Evolutionary conservation across 2,888 invertebrate species (phyloP).

Genomic region (Sericinus montela): DNA sequence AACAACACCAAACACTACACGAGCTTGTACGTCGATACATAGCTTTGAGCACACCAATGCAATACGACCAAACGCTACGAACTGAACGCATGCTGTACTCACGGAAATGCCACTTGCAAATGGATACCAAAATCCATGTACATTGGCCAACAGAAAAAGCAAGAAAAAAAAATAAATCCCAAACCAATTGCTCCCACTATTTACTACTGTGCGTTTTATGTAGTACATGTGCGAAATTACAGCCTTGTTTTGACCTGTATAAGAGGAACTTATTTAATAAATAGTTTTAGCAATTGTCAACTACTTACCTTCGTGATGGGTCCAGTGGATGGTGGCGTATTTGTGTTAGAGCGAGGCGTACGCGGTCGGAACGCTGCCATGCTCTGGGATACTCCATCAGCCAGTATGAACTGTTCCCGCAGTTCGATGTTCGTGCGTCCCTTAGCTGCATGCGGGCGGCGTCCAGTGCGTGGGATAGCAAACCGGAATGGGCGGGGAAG

Average conservation of each 20-base stretch:
- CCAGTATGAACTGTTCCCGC: constrained; percentile 99
- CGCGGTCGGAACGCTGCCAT: constrained; percentile 99
- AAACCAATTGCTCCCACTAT: constrained; percentile 75
- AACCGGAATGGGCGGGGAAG: constrained; percentile 45
- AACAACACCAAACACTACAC: constrained; percentile 76
- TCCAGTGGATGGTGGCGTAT: constrained; percentile 85
- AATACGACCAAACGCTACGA: constrained; percentile 75
- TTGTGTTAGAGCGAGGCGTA: constrained; percentile 89
- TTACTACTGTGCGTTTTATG: constrained; percentile 70
- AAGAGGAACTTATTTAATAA: constrained; percentile 38
- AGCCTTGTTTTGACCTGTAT: constrained; percentile 62
- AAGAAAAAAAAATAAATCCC: constrained; percentile 59
- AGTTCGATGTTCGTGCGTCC: constrained; percentile 99
- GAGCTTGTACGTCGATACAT: constrained; percentile 57
- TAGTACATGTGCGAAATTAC: constrained; percentile 68
- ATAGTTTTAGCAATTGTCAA: constrained; percentile 39
- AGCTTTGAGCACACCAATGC: constrained; percentile 75
- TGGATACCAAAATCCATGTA: constrained; percentile 66
- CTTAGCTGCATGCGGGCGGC: constrained; percentile 91
- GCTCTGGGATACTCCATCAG: constrained; percentile 98
- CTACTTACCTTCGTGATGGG: constrained; percentile 96
- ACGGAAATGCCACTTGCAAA: constrained; percentile 68
- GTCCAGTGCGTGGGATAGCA: constrained; percentile 68
- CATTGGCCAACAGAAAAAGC: constrained; percentile 63
- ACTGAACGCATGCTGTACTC: constrained; percentile 75